Evolutionary conservation across 2,888 invertebrate species (phyloP).

Genomic region (Troilus luridus): DNA sequence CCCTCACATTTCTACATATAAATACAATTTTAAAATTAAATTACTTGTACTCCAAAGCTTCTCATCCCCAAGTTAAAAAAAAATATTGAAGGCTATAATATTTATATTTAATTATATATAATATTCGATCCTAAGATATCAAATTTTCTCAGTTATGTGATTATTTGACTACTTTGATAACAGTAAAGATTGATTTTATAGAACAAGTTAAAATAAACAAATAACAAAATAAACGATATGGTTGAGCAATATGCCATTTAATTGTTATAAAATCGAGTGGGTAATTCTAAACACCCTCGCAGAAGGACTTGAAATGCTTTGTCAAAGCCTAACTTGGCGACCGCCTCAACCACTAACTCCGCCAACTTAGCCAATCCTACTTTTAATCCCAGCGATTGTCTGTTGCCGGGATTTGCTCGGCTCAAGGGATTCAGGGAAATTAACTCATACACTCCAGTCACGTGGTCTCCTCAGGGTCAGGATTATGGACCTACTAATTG

Average conservation of each 20-base stretch:
- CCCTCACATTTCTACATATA: no score
- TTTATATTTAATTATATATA: no score
- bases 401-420: slow-evolving; percentile 31
- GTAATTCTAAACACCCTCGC: neutral
- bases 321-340: neutral
- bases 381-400: slow-evolving; percentile 54
- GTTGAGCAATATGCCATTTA: neutral
- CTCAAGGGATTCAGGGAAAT: slow-evolving; percentile 37
- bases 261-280: neutral
- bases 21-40: no score
- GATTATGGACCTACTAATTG: slow-evolving; percentile 50
- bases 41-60: no score
- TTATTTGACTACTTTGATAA: no score
- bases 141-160: no score
- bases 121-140: no score
- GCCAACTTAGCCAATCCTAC: slow-evolving; percentile 55
- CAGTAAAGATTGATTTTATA: no score
- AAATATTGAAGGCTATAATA: no score
- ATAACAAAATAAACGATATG: no score
- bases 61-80: no score
- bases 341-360: slow-evolving; percentile 29
- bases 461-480: slow-evolving; percentile 30
- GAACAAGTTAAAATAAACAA: no score
- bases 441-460: slow-evolving; percentile 53
- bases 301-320: neutral